Evolutionary conservation across 1,140 invertebrate species (phyloP), one percentile per base, ranked within the genome.

Genomic region (Drosophila kohkoa): DNA sequence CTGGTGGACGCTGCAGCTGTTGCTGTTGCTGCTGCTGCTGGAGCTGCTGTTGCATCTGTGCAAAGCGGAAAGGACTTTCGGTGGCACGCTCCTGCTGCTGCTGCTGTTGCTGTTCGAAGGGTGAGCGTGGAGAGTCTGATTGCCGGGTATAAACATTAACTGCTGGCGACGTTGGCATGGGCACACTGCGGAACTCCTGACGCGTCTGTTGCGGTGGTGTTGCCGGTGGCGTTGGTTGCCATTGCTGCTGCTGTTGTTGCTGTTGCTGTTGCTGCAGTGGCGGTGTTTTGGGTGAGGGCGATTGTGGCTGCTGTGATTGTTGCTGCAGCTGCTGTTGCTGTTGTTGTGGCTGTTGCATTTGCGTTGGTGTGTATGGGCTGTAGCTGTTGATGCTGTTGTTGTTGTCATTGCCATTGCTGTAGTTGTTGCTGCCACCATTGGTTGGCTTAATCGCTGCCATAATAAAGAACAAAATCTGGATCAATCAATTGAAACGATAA

Each of bases 81-180:
- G 85, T 87, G 5, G 74, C 76, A 16, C 82, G 63, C 25, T 46
- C 52, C 7, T 48, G 59, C 7, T 48, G 59, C 8, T 28, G 48
- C 62, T 67, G 76, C 28, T 64, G 72, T 46, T 67, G 67, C 49
- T 48, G 60, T 45, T 87, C 83, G 16, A 88, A 89, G 5, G 85
- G 85, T 8, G 83, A 88, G 11, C 68, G 75, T 41, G 86, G 89
- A 81, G 77, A 82, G 3, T 90, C 89, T 41, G 86, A 68, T 76
- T 91, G 90, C 7, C 88, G 78, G 13, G 85, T 90, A n/a, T 90
- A 92, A n/a, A 91, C 78, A 76, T 76, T 80, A 5, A 81, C 82
- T 59, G 78, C 65, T 8, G 82, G 88, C 15, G 91, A 87, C 57
- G 81, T 79, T 10, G 90, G 90, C 78, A 92, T 81, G 11, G 91